Evolutionary conservation across 2,888 invertebrate genomes (phyloP).

Genomic region (Diarsia dahlii): DNA sequence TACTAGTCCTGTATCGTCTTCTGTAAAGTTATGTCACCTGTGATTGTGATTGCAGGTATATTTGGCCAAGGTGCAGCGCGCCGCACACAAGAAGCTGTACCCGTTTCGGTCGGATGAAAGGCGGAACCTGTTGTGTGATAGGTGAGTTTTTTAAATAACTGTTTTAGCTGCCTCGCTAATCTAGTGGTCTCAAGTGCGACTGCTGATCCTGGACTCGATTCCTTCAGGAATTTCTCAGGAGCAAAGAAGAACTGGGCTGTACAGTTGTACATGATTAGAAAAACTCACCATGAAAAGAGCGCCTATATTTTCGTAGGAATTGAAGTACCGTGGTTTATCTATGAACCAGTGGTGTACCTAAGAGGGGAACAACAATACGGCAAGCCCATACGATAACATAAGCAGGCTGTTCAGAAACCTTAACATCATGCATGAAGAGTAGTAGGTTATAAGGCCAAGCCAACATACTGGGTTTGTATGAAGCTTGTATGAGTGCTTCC

Average conservation of each 20-base stretch:
- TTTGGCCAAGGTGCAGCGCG: slow-evolving; percentile 83
- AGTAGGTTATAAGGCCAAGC: too few relatives aligned
- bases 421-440: too few relatives aligned
- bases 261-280: not conserved
- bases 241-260: not conserved
- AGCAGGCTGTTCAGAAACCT: too few relatives aligned
- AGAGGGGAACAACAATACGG: too few relatives aligned
- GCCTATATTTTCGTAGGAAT: not conserved
- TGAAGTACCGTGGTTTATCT: not conserved
- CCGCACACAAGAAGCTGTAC: slow-evolving; percentile 80
- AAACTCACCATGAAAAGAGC: not conserved
- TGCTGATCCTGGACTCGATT: too few relatives aligned
- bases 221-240: too few relatives aligned
- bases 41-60: slow-evolving; percentile 78
- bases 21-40: not conserved
- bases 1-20: not conserved
- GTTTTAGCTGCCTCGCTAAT: not conserved
- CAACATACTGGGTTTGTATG: too few relatives aligned
- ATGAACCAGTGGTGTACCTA: too few relatives aligned
- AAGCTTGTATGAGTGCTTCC: too few relatives aligned
- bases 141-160: slow-evolving; percentile 72
- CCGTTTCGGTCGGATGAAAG: slow-evolving; percentile 85
- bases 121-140: slow-evolving; percentile 82
- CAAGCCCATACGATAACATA: too few relatives aligned
- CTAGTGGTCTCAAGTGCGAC: too few relatives aligned